These are phyloP conservation scores for Pteruthius melanotis DNA, from an alignment of 2,113 vertebrate species.

Conservation along the genomic window DNA sequence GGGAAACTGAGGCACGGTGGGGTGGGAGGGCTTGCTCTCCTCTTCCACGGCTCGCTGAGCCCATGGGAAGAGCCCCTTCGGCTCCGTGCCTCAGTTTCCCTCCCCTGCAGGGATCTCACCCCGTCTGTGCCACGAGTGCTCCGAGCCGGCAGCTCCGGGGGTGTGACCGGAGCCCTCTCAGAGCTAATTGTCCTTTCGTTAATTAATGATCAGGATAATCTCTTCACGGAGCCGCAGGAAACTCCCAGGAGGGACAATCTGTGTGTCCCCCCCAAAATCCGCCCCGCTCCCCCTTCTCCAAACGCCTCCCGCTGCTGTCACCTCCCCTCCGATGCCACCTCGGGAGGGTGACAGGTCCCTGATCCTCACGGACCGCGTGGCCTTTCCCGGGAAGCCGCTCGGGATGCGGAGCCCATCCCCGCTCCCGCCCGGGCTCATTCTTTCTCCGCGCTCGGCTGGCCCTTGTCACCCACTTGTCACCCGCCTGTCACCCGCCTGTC, in stretches of 20 bases:
- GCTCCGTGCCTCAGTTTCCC: neutral
- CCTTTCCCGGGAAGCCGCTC: neutral
- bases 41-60: neutral
- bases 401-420: neutral
- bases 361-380: neutral
- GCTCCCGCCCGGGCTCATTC: neutral
- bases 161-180: neutral
- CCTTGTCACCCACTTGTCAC: neutral
- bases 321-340: too few relatives aligned
- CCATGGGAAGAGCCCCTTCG: neutral
- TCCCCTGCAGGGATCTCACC: rapidly evolving
- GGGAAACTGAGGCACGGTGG: neutral
- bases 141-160: neutral
- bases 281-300: neutral
- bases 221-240: neutral
- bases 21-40: rapidly evolving
- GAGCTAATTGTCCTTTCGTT: too few relatives aligned
- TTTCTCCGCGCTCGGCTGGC: neutral
- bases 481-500: too few relatives aligned
- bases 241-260: too few relatives aligned
- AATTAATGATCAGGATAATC: neutral
- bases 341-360: neutral
- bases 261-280: neutral
- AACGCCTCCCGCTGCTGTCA: neutral
- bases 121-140: rapidly evolving